Conservation (phyloP, 2,888 invertebrate genomes). For the Epiblema foenella region DNA sequence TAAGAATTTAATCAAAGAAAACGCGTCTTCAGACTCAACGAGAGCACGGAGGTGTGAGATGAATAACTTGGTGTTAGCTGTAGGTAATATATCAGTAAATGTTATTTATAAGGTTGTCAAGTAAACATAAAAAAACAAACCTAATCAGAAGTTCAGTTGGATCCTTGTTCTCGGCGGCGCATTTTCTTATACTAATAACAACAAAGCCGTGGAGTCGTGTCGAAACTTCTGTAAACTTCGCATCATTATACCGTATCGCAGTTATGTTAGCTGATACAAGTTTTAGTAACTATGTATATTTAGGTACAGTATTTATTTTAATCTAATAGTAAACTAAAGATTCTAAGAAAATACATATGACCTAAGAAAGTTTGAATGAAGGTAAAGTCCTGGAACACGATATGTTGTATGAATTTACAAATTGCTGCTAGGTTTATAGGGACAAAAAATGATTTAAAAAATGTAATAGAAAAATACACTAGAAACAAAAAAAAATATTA, state of each 20-base stretch:
- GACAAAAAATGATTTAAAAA: too few species aligned
- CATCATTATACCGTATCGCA: conserved; percentile 23
- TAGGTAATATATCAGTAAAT: conserved; percentile 32
- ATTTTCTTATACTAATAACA: conserved; percentile 59
- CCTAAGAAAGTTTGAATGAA: neutral
- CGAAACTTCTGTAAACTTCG: conserved; percentile 19
- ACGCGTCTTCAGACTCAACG: conserved; percentile 19
- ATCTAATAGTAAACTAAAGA: neutral
- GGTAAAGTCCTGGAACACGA: neutral
- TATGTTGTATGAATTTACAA: too few species aligned
- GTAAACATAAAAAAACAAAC: conserved; percentile 61
- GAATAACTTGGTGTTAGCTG: conserved; percentile 5
- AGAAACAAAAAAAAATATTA: too few species aligned
- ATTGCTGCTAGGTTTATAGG: too few species aligned
- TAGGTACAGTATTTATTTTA: neutral
- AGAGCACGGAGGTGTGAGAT: conserved; percentile 3
- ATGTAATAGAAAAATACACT: conserved; percentile 11
- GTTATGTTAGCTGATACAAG: neutral
- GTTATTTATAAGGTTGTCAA: conserved; percentile 45
- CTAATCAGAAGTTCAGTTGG: conserved; percentile 65
- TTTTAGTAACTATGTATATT: neutral
- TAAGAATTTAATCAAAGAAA: conserved; percentile 38
- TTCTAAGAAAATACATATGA: neutral
- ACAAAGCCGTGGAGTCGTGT: conserved; percentile 52
- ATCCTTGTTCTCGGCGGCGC: conserved; percentile 62